Base-by-base conservation (phyloP, 2,113 vertebrate species). In the Rhinoderma darwinii region DNA sequence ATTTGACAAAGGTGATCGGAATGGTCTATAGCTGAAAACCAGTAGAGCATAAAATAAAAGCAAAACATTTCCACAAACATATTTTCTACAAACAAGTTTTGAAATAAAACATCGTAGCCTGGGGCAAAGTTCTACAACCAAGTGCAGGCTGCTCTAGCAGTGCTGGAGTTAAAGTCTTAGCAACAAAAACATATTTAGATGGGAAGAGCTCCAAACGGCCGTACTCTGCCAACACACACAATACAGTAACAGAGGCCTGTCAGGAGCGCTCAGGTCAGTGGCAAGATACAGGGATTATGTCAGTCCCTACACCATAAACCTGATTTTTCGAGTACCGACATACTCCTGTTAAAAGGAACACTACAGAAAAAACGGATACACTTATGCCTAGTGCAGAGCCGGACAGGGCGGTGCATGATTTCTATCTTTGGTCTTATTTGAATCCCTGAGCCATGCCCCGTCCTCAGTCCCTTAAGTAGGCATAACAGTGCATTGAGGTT, bases 141-240 rank as follows among this genome's bases (percentile, higher is more conserved):
- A 35, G 27, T 56, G 68, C 84, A 75, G 84, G 72, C 43, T 50
- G 72, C 41, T 77, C 39, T 82, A 73, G 78, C 51, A 63, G 51
- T 27, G 54, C 41, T 30, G 17, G 32, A 82, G 78, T 87, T 87
- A 82, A 87, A 82, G 68, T 44, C 41, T 82, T 47, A n/a, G 50
- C 37, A 85, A 82, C 37, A 87, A 87, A 85, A 82, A 87, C 41
- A 87, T 81, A 39, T 87, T 82, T 59, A 72, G 79, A 79, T 75
- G 51, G 78, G 79, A 75, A 25, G 44, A 20, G 68, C 70, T 74
- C 79, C 79, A 82, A 59, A 86, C 39, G 9, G 35, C 41, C 63
- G 20, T 3, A 35, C 50, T 27, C 51, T 82, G 86, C 86, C 86
- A 87, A 82, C 27, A 82, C 37, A 82, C 77, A 81, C 54, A 63